Base-by-base conservation (phyloP, 2,113 vertebrate genomes). In the Phaethornis superciliosus region DNA sequence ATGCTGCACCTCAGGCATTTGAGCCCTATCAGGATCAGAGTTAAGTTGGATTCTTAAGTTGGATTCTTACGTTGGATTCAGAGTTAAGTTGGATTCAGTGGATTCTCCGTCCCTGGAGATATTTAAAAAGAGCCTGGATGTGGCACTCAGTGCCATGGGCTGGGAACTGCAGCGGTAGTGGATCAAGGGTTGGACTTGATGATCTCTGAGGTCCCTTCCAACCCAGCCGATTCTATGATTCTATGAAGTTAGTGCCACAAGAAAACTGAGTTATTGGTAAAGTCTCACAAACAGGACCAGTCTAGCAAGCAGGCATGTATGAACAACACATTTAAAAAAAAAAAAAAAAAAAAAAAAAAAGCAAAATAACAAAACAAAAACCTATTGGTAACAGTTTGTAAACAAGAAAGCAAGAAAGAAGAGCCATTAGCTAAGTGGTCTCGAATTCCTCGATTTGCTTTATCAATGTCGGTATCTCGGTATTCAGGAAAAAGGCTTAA, bases 401-500 rank as follows among this genome's bases (percentile, higher is more conserved):
- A 82, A 87, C 81, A 89, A 85, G 23, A 65, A 69, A 71, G 18
- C 81, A 89, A 85, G 23, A 65, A 69, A 71, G 18, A 52, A 91
- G 58, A 72, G 21, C 44, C 70, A 89, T 81, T 89, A 95, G 24
- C 74, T 78, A 78, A 71, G 78, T 52, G 65, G 82, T 76, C 54
- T 91, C 6, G 1, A 32, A 64, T 91, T 87, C 76, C 89, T 90
- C 11, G 0, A 83, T 94, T 89, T 75, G 70, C 88, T 94, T 80
- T 93, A 91, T 83, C 85, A 93, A 82, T 85, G 85, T 94, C 75
- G 35, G 75, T 72, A 80, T 88, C 88, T 94, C 75, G 40, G 70
- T 72, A 80, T 88, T 94, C 46, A 72, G 54, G 54, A 88, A 81
- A 81, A 88, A 79, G 30, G 60, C 49, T 68, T 81, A 88, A 87